Evolutionary conservation across 2,113 vertebrate species (phyloP).

Genomic region (Fukomys damarensis): DNA sequence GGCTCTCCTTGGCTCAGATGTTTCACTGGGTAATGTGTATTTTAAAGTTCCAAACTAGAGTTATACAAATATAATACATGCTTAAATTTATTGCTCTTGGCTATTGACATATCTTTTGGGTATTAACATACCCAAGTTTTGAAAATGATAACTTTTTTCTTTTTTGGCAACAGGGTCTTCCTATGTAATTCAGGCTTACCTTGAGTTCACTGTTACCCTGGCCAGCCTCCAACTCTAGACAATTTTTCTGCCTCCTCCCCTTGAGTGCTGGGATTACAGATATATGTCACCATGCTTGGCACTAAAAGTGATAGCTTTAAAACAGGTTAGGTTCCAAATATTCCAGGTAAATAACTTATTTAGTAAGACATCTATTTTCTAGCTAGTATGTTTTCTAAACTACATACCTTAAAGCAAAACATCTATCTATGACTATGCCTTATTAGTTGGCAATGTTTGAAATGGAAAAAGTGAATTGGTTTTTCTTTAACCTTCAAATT

Average conservation of each 20-base stretch:
- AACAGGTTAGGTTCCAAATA: constrained; percentile 4
- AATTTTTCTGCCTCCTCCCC: not conserved
- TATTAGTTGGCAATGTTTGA: constrained; percentile 41
- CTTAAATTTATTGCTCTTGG: constrained; percentile 20
- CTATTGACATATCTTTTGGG: not conserved
- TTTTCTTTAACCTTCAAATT: constrained; percentile 3
- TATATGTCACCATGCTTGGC: not conserved
- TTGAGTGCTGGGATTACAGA: not conserved
- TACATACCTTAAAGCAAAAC: not conserved
- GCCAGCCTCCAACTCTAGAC: not conserved
- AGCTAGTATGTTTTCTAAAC: constrained; percentile 14
- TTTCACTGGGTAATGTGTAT: not conserved
- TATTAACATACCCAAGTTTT: not conserved
- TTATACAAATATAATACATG: constrained; percentile 33
- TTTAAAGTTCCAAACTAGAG: constrained; percentile 54
- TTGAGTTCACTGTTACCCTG: not conserved
- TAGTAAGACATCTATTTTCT: constrained; percentile 11
- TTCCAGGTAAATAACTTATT: constrained; percentile 34
- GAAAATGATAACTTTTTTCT: not conserved
- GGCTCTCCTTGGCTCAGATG: not conserved
- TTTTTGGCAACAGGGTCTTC: not conserved
- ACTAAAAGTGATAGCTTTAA: not conserved
- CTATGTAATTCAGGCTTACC: not conserved
- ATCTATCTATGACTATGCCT: not conserved
- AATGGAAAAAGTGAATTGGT: not conserved